phyloP scores from a whole-genome alignment of 2,113 vertebrate species.

The Donacobius atricapilla region DNA sequence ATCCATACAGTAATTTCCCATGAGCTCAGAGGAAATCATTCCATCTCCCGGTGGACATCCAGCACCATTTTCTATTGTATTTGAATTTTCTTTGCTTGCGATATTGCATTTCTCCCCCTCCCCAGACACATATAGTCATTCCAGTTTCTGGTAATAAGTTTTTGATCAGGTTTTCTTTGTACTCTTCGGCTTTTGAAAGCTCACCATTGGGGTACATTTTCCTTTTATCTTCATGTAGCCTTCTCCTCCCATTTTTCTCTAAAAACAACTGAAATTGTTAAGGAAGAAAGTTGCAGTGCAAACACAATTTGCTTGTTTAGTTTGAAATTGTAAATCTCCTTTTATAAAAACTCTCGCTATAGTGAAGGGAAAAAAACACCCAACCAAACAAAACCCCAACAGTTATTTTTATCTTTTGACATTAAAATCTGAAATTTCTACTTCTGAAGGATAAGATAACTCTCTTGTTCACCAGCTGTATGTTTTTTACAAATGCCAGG shows the following conservation, averaged over 20 bases:
- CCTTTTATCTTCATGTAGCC: conserved; percentile 1
- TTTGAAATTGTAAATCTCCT: background rate
- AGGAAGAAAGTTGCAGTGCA: background rate
- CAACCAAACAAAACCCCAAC: background rate
- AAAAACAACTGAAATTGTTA: background rate
- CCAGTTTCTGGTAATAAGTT: conserved; percentile 1
- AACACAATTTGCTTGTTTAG: background rate
- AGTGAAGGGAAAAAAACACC: background rate
- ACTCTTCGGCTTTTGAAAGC: background rate
- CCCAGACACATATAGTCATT: background rate
- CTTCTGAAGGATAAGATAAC: background rate
- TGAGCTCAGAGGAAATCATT: conserved; percentile 5
- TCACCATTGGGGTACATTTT: background rate
- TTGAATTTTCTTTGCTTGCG: background rate
- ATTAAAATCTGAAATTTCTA: conserved; percentile 10
- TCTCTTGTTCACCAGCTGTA: background rate
- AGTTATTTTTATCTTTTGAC: background rate
- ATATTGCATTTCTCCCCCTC: background rate
- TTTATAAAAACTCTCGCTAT: background rate
- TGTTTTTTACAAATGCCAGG: background rate
- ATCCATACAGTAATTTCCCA: conserved; percentile 17
- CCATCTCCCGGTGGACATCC: background rate
- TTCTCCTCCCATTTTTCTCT: conserved; percentile 7
- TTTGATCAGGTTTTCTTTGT: conserved; percentile 41
- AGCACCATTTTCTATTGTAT: conserved; percentile 16